Evolutionary conservation across 2,797 vertebrate species (phyloP).

Genomic region (Anas acuta): DNA sequence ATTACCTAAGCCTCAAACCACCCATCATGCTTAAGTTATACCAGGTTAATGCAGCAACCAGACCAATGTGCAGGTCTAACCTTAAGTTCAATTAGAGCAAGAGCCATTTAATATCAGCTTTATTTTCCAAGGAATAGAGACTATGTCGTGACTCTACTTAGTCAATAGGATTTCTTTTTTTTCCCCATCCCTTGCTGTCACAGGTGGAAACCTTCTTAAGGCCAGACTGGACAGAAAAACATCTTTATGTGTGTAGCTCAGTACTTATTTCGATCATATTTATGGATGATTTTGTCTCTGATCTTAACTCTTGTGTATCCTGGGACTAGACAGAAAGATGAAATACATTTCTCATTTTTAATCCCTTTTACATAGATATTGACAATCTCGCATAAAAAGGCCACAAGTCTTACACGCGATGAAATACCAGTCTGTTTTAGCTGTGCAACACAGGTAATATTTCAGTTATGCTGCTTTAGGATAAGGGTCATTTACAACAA

Average conservation of each 20-base stretch:
- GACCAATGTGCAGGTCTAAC: background rate
- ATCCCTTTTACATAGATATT: background rate
- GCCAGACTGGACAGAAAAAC: background rate
- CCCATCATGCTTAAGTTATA: background rate
- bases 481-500: background rate
- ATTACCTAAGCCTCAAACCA: background rate
- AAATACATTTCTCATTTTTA: background rate
- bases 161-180: background rate
- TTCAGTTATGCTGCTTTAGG: background rate
- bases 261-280: background rate
- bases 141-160: background rate
- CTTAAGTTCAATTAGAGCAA: background rate
- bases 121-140: background rate
- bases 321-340: background rate
- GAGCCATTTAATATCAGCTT: background rate
- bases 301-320: background rate
- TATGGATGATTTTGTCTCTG: background rate
- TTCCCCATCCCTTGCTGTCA: background rate
- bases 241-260: background rate
- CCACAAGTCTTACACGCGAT: background rate
- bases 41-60: background rate
- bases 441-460: background rate
- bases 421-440: background rate
- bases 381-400: background rate
- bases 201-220: background rate